Evolutionary conservation across 2,797 vertebrate genomes (phyloP).

Genomic region (Scolopax rusticola): DNA sequence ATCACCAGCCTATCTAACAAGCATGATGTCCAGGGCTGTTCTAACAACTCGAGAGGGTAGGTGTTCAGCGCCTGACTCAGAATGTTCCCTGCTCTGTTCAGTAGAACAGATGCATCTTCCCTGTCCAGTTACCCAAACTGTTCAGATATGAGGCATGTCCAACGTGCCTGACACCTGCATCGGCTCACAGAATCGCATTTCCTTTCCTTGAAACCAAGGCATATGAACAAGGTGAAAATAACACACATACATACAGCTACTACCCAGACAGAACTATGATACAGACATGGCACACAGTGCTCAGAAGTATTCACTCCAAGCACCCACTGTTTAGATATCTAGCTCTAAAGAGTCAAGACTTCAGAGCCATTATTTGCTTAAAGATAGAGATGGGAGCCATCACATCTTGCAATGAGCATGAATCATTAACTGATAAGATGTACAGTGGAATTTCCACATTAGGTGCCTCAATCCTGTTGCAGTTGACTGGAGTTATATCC

Average conservation of each 20-base stretch:
- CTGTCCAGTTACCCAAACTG: neutral
- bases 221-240: neutral
- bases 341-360: neutral
- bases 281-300: neutral
- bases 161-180: neutral
- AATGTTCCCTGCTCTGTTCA: neutral
- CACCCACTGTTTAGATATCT: neutral
- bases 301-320: neutral
- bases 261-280: neutral
- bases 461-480: neutral
- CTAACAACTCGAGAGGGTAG: neutral
- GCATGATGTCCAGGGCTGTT: rapidly evolving
- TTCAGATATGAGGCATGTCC: neutral
- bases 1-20: neutral
- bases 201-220: neutral
- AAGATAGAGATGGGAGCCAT: neutral
- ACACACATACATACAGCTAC: neutral
- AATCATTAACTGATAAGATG: neutral
- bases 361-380: neutral
- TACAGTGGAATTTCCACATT: neutral
- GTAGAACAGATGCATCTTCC: neutral
- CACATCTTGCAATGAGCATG: neutral
- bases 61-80: neutral
- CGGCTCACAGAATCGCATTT: neutral
- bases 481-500: neutral